A percentile compares a stretch with the other conserved stretches of the same genome.
Conservation (phyloP, 1,140 invertebrate genomes). For the Rhagoletis zephyria region DNA sequence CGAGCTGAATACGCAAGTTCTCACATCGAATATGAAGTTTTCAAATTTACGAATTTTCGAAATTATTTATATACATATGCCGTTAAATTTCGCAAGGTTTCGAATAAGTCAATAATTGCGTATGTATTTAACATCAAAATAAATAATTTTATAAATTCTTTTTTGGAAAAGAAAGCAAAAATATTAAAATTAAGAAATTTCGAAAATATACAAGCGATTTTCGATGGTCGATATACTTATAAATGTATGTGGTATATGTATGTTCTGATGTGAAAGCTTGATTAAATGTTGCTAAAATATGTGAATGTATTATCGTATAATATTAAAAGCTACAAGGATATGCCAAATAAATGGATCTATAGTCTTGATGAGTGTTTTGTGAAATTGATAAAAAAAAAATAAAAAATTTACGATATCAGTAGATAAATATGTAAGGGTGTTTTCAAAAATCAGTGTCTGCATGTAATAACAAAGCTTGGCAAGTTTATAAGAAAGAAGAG, state of each 20-base stretch:
- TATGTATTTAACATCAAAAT: not conserved
- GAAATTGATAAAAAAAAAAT: not conserved
- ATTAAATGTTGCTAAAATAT: not conserved
- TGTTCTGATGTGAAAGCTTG: not conserved
- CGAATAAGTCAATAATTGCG: not conserved
- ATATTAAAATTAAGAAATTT: slow-evolving; percentile 35
- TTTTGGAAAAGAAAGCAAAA: not conserved
- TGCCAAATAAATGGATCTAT: not conserved
- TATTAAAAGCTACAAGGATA: too few species aligned
- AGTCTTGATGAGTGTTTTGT: not conserved
- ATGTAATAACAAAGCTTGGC: not conserved
- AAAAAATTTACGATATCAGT: not conserved
- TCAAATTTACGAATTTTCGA: not conserved
- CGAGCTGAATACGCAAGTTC: slow-evolving; percentile 19
- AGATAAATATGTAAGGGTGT: not conserved
- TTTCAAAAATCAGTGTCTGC: not conserved
- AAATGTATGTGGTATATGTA: too few species aligned
- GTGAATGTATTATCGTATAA: not conserved
- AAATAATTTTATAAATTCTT: not conserved
- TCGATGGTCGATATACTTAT: not conserved
- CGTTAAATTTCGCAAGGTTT: not conserved
- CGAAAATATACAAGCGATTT: not conserved
- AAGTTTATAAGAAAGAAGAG: not conserved
- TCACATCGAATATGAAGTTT: slow-evolving; percentile 21
- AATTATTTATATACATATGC: not conserved